phyloP scores from a whole-genome alignment of 30 jellyfish, hydroid and myxozoan species.

The Mastigias papua region DNA sequence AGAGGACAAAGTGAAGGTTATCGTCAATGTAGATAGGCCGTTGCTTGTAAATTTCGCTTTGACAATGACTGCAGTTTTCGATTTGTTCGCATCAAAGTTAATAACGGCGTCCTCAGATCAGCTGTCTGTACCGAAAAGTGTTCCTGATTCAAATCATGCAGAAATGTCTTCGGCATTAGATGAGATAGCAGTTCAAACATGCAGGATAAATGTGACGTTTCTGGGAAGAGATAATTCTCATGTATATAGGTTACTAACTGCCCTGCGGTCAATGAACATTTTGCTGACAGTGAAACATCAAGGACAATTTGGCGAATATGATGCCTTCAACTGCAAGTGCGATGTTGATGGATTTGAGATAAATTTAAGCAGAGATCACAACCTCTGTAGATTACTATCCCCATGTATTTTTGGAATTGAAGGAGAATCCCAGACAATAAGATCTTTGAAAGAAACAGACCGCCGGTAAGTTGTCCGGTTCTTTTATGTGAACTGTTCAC shows the following conservation, averaged over 20 bases:
- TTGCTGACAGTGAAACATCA: not conserved
- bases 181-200: not conserved
- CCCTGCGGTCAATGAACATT: slow-evolving; percentile 20
- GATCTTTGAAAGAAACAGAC: slow-evolving; percentile 1
- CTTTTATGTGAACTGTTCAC: too few species aligned
- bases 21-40: slow-evolving; percentile 40
- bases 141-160: not conserved
- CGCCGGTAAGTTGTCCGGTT: not conserved
- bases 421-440: slow-evolving; percentile 33
- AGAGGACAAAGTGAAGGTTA: not conserved
- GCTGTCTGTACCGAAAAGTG: not conserved
- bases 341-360: slow-evolving; percentile 48
- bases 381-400: slow-evolving; percentile 11
- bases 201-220: not conserved
- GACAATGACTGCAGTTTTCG: not conserved
- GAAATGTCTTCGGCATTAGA: not conserved
- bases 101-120: not conserved
- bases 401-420: slow-evolving; percentile 55
- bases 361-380: not conserved
- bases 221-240: not conserved
- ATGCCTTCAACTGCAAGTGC: slow-evolving; percentile 20
- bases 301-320: not conserved
- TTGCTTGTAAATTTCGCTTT: slow-evolving; percentile 11
- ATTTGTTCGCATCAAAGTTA: not conserved
- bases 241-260: not conserved